Percentiles rank a stretch among this genome's conserved stretches.
Evolutionary conservation across 2,888 invertebrate species (phyloP).

Genomic region (Chelonus formosanus): DNA sequence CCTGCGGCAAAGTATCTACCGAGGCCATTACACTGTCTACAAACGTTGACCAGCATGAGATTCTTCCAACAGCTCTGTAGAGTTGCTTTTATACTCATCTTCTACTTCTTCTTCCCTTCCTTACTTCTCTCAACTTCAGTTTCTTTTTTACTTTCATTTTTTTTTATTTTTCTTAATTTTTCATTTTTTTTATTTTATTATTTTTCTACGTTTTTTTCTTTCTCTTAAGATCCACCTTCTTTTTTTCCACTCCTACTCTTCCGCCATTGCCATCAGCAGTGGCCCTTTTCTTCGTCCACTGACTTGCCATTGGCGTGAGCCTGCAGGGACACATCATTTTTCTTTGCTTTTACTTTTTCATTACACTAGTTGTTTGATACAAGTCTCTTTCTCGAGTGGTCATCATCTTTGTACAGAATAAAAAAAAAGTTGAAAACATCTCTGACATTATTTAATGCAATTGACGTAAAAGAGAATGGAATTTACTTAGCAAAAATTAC

Average conservation of each 20-base stretch:
- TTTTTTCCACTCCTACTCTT: conserved; percentile 19
- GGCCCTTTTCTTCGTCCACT: conserved; percentile 23
- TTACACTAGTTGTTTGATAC: too few relatives aligned
- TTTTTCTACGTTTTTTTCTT: conserved; percentile 13
- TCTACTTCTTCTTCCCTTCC: conserved; percentile 40
- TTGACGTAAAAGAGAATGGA: too few relatives aligned
- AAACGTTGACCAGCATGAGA: conserved; percentile 39
- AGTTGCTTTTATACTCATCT: conserved; percentile 38
- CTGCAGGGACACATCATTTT: conserved; percentile 36
- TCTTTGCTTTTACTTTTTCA: background rate
- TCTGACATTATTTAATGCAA: too few relatives aligned
- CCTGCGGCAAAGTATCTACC: conserved; percentile 45
- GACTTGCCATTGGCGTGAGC: conserved; percentile 48
- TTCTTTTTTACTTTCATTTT: conserved; percentile 38
- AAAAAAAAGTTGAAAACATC: too few relatives aligned
- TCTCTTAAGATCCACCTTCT: conserved; percentile 18
- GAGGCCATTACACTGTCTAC: conserved; percentile 62
- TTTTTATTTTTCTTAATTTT: conserved; percentile 43
- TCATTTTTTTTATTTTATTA: conserved; percentile 42
- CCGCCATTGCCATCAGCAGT: background rate
- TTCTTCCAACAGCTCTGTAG: conserved; percentile 32
- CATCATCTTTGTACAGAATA: too few relatives aligned
- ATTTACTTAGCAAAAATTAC: too few relatives aligned
- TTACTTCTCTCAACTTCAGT: background rate
- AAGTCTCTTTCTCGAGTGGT: too few relatives aligned